Evolutionary conservation across 2,888 invertebrate genomes (phyloP).

Genomic region (Dioctria rufipes): DNA sequence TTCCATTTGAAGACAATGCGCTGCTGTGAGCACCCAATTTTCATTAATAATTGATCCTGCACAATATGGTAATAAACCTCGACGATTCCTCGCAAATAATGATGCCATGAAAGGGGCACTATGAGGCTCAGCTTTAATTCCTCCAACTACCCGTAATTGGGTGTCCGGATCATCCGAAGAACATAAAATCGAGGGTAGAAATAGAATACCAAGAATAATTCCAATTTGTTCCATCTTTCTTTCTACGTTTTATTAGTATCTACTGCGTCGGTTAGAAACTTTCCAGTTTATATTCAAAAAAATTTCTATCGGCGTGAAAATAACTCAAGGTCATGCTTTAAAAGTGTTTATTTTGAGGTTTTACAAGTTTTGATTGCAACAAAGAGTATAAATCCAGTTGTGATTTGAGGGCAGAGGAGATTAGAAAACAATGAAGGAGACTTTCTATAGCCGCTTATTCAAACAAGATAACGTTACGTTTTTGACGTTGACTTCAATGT

Average conservation of each 20-base stretch:
- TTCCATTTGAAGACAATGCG: conserved; percentile 57
- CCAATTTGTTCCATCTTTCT: neutral
- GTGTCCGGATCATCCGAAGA: neutral
- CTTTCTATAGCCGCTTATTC: conserved; percentile 21
- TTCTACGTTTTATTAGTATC: neutral
- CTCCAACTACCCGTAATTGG: conserved; percentile 55
- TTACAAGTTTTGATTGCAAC: conserved; percentile 6
- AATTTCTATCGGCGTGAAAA: neutral
- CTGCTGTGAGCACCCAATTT: conserved; percentile 59
- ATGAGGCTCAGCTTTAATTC: conserved; percentile 51
- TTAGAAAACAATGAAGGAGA: conserved; percentile 29
- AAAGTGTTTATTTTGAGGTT: neutral
- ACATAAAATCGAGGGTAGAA: neutral
- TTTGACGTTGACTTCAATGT: neutral
- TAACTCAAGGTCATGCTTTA: conserved; percentile 8
- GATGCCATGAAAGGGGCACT: conserved; percentile 55
- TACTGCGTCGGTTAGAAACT: neutral
- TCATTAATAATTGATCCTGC: conserved; percentile 57
- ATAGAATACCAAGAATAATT: neutral
- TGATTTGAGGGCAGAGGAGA: conserved; percentile 5
- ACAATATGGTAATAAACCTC: conserved; percentile 52
- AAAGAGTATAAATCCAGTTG: conserved; percentile 1
- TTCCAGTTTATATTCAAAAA: conserved; percentile 13
- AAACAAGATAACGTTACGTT: neutral
- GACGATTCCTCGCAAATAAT: conserved; percentile 31